phyloP scores from a whole-genome alignment of 2,113 vertebrate genomes.

The Puntigrus tetrazona region DNA sequence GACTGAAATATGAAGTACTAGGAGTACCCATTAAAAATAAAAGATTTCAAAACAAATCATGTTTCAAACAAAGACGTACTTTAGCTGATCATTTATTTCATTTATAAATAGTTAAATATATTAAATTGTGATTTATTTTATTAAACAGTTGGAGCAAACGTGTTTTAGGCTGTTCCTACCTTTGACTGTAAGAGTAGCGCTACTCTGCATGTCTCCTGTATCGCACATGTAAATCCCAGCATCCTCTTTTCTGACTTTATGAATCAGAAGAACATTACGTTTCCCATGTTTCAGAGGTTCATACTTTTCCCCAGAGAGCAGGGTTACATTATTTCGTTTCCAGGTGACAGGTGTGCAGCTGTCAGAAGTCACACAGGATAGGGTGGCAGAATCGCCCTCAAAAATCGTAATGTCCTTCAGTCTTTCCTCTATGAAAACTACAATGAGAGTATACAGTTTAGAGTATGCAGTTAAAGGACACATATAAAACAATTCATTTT shows the following conservation, averaged over 20 bases:
- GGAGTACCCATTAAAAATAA: background rate
- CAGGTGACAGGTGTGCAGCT: constrained; percentile 73
- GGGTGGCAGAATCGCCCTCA: constrained; percentile 74
- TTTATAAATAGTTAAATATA: background rate
- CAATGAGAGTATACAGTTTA: background rate
- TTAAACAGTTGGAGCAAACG: background rate
- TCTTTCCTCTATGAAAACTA: constrained; percentile 73
- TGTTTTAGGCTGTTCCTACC: constrained; percentile 68
- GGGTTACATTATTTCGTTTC: constrained; percentile 79
- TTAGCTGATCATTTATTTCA: background rate
- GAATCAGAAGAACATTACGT: constrained; percentile 78
- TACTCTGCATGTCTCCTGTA: constrained; percentile 79
- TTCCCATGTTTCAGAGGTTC: constrained; percentile 76
- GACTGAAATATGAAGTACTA: background rate
- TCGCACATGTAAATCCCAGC: constrained; percentile 84
- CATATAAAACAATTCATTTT: background rate
- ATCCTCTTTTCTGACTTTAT: constrained; percentile 76
- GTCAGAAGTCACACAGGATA: constrained; percentile 80
- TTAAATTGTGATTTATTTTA: background rate
- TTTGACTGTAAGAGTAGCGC: constrained; percentile 80
- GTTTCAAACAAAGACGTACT: background rate
- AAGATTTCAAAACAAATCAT: background rate
- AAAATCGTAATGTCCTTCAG: constrained; percentile 64
- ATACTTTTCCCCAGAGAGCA: constrained; percentile 79
- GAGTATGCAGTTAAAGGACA: background rate